phyloP scores from a whole-genome alignment of 1,140 invertebrate genomes.

The Eufriesea mexicana region DNA sequence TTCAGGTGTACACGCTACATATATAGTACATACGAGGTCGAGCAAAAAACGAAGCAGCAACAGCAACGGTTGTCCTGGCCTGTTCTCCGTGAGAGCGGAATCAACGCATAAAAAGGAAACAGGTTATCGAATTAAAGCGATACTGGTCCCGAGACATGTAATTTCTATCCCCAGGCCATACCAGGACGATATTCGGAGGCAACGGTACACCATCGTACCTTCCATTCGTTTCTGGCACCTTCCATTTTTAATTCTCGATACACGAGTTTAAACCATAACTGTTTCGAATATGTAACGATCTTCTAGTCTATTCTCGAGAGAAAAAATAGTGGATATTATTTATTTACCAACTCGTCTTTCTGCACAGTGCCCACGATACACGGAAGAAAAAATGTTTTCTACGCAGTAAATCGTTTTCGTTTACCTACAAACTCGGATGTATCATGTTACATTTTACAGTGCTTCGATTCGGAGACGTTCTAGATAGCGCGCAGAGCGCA shows the following conservation, averaged over 20 bases:
- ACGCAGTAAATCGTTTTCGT: slow-evolving; percentile 22
- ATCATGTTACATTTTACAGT: neutral
- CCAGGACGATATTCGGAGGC: slow-evolving; percentile 46
- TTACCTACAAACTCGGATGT: neutral
- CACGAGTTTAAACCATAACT: neutral
- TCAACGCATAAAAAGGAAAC: slow-evolving; percentile 73
- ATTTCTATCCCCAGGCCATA: slow-evolving; percentile 69
- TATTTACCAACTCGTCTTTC: slow-evolving; percentile 14
- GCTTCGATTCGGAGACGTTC: neutral
- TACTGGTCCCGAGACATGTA: slow-evolving; percentile 54
- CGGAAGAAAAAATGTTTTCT: neutral
- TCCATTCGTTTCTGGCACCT: neutral
- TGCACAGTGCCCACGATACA: neutral
- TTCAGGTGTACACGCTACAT: slow-evolving; percentile 18
- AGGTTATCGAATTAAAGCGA: slow-evolving; percentile 76
- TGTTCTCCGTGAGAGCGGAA: slow-evolving; percentile 67
- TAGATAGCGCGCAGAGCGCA: neutral
- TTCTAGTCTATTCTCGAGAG: neutral
- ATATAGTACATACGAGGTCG: slow-evolving; percentile 40
- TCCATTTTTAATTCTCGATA: neutral
- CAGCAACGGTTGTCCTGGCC: slow-evolving; percentile 12
- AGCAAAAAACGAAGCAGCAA: slow-evolving; percentile 62
- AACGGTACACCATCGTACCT: slow-evolving; percentile 48
- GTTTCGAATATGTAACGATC: neutral
- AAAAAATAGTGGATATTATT: neutral